These are phyloP conservation scores for Physocephala rufipes DNA, from an alignment of 2,888 invertebrate genomes.

Conservation along the genomic window DNA sequence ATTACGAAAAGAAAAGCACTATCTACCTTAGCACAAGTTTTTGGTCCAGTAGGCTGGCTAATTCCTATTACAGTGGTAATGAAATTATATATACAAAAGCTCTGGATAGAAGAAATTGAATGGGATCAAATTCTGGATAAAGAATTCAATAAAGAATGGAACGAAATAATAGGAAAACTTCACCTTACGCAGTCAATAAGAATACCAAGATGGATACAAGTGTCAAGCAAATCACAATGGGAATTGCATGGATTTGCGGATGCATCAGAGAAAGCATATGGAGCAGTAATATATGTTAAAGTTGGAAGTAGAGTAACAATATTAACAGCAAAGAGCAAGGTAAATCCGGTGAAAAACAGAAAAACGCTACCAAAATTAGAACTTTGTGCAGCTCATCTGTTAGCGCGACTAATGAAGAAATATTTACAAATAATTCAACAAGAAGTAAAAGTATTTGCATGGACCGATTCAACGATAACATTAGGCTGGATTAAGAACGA, in stretches of 20 bases:
- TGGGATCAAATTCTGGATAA: slow-evolving; percentile 29
- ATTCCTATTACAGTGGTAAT: slow-evolving; percentile 28
- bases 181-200: slow-evolving; percentile 2
- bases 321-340: slow-evolving; percentile 2
- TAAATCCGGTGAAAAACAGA: slow-evolving; percentile 27
- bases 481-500: too few relatives aligned
- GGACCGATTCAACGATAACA: too few relatives aligned
- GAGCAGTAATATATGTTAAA: too few relatives aligned
- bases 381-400: slow-evolving; percentile 13
- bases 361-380: slow-evolving; percentile 12
- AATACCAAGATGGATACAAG: too few relatives aligned
- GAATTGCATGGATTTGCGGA: too few relatives aligned
- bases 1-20: neutral
- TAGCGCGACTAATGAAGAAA: slow-evolving; percentile 22
- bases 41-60: slow-evolving; percentile 30
- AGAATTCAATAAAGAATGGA: slow-evolving; percentile 26
- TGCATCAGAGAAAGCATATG: too few relatives aligned
- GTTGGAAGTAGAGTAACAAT: neutral
- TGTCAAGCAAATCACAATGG: too few relatives aligned
- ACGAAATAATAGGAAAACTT: neutral
- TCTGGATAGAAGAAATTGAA: too few relatives aligned
- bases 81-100: too few relatives aligned
- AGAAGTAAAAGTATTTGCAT: too few relatives aligned
- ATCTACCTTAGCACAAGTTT: slow-evolving; percentile 15
- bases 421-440: too few relatives aligned